These are phyloP conservation scores for Dicycla oo DNA, from an alignment of 2,888 invertebrate species.

Conservation along the genomic window DNA sequence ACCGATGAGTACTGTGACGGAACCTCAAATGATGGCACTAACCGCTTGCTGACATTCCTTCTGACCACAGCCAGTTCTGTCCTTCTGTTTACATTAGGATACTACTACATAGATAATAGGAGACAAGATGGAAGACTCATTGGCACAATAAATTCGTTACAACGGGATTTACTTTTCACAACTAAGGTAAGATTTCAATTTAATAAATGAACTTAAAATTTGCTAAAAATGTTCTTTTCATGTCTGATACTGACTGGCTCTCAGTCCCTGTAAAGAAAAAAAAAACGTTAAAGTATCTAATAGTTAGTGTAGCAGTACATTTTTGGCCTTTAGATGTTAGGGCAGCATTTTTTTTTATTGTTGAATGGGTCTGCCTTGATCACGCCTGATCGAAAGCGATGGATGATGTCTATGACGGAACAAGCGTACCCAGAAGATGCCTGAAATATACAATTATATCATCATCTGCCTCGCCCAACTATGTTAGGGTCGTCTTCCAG, in stretches of 20 bases:
- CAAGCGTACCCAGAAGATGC: too few species aligned
- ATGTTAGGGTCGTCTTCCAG: too few species aligned
- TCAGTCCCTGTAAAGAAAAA: neutral
- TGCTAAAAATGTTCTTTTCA: neutral
- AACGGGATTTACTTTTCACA: slow-evolving; percentile 86
- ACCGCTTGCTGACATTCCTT: slow-evolving; percentile 90
- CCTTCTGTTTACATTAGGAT: slow-evolving; percentile 93
- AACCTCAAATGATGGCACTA: slow-evolving; percentile 76
- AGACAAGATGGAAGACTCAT: slow-evolving; percentile 93
- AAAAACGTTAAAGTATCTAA: neutral
- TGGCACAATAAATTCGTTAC: slow-evolving; percentile 90
- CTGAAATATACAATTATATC: too few species aligned
- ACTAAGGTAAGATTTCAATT: slow-evolving; percentile 83
- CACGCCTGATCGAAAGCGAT: too few species aligned
- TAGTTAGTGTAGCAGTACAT: neutral
- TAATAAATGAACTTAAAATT: too few species aligned
- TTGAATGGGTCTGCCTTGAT: too few species aligned
- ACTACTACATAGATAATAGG: slow-evolving; percentile 94
- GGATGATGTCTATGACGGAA: too few species aligned
- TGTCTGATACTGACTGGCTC: neutral
- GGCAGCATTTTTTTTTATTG: too few species aligned
- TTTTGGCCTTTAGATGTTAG: neutral
- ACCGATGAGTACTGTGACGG: slow-evolving; percentile 85
- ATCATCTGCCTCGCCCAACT: too few species aligned
- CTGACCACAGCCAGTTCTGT: slow-evolving; percentile 93